These are phyloP conservation scores for Colius striatus DNA, from an alignment of 2,113 vertebrate species.

Conservation along the genomic window DNA sequence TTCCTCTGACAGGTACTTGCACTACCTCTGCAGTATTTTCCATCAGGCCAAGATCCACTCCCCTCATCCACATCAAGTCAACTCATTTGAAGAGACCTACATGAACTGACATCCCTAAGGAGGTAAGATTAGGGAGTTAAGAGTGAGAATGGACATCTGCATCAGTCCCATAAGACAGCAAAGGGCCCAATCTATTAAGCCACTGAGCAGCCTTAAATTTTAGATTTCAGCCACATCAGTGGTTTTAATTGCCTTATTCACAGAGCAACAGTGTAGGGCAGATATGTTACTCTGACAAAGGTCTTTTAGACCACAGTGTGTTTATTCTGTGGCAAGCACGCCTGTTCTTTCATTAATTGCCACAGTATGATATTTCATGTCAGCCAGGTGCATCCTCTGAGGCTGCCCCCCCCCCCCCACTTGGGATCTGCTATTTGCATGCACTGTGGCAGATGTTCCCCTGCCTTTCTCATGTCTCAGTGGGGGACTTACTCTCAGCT, in stretches of 20 bases:
- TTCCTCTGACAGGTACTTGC: background rate
- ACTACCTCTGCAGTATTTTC: background rate
- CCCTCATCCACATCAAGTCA: background rate
- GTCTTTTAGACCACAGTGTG: background rate
- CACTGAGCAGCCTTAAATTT: background rate
- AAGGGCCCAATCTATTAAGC: background rate
- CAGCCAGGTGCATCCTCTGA: background rate
- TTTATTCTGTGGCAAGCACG: background rate
- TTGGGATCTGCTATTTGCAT: background rate
- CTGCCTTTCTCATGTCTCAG: background rate
- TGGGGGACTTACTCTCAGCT: background rate
- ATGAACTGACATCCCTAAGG: background rate
- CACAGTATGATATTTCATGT: background rate
- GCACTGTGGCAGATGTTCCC: background rate
- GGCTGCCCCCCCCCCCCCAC: background rate
- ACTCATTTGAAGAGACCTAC: background rate
- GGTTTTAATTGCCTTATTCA: background rate
- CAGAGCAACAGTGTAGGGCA: background rate
- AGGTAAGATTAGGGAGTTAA: background rate
- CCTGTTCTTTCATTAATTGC: background rate
- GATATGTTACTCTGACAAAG: background rate
- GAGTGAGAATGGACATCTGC: background rate
- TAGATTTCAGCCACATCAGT: background rate
- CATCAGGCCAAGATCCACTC: background rate
- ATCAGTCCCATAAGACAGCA: background rate